Evolutionary conservation across 2,797 vertebrate genomes (phyloP).

Genomic region (Echiichthys vipera): DNA sequence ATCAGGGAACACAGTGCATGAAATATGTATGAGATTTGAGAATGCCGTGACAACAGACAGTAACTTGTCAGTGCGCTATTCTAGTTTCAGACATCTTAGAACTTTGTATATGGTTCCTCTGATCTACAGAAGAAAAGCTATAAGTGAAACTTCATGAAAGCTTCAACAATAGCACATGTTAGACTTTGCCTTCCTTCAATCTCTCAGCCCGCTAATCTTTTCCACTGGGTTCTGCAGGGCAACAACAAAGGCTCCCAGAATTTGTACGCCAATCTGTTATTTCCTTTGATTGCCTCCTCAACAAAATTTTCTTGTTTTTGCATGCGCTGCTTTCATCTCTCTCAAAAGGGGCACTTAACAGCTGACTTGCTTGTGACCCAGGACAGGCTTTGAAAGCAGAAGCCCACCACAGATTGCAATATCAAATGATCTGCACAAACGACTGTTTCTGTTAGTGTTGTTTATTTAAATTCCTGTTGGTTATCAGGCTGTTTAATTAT

Average conservation of each 20-base stretch:
- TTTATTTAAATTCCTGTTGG: background rate
- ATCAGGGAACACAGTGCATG: conserved; percentile 31
- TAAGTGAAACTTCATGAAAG: conserved; percentile 73
- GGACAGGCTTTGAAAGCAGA: conserved; percentile 52
- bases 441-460: conserved; percentile 29
- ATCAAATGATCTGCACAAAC: conserved; percentile 28
- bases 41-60: conserved; percentile 54
- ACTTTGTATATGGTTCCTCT: conserved; percentile 47
- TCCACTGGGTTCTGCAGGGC: conserved; percentile 55
- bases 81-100: conserved; percentile 59
- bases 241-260: conserved; percentile 62
- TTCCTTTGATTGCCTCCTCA: conserved; percentile 62
- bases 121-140: conserved; percentile 50
- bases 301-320: conserved; percentile 61
- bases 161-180: conserved; percentile 46
- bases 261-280: conserved; percentile 53
- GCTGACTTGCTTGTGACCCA: conserved; percentile 51
- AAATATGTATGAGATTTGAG: conserved; percentile 66
- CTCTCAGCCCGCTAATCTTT: conserved; percentile 52
- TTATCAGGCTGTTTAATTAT: conserved; percentile 28
- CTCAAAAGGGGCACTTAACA: conserved; percentile 54
- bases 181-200: conserved; percentile 48
- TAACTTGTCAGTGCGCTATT: conserved; percentile 51
- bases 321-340: conserved; percentile 56
- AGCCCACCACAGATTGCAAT: conserved; percentile 18